Evolutionary conservation across 2,113 vertebrate species (phyloP).

Genomic region (Pelmatolapia mariae): DNA sequence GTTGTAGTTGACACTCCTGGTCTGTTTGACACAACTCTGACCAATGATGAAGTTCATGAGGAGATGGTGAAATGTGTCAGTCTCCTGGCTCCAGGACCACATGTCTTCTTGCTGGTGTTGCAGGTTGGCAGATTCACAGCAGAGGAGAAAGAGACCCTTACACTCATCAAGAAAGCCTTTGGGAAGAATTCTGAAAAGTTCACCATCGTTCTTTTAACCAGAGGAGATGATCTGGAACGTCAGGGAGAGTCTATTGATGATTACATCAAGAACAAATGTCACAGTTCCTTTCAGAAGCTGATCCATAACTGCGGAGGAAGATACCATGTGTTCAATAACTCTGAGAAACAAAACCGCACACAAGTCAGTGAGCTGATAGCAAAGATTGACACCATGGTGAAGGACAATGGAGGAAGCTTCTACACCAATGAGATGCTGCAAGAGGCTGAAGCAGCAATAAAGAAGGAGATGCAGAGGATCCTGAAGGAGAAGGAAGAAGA

Average conservation of each 20-base stretch:
- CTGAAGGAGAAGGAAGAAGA: too few species aligned
- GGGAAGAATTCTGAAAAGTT: accelerated
- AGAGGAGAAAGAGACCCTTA: accelerated
- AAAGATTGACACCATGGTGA: too few species aligned
- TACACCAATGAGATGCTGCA: too few species aligned
- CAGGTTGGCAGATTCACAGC: accelerated
- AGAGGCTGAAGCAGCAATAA: too few species aligned
- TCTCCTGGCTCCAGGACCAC: accelerated
- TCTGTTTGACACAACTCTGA: too few species aligned
- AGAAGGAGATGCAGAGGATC: too few species aligned
- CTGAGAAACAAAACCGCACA: too few species aligned
- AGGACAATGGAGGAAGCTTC: too few species aligned
- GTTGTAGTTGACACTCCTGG: too few species aligned
- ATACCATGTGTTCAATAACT: neutral
- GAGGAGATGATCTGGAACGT: accelerated
- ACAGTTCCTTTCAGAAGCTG: accelerated
- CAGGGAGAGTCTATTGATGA: neutral
- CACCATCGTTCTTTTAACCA: accelerated
- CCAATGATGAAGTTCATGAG: accelerated
- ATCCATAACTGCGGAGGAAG: neutral
- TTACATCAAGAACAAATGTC: neutral
- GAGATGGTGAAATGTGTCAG: accelerated
- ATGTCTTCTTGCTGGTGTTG: too few species aligned
- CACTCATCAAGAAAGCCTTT: accelerated
- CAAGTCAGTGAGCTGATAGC: too few species aligned